Conservation (phyloP, 1,140 invertebrate species). For the Leptopilina boulardi region DNA sequence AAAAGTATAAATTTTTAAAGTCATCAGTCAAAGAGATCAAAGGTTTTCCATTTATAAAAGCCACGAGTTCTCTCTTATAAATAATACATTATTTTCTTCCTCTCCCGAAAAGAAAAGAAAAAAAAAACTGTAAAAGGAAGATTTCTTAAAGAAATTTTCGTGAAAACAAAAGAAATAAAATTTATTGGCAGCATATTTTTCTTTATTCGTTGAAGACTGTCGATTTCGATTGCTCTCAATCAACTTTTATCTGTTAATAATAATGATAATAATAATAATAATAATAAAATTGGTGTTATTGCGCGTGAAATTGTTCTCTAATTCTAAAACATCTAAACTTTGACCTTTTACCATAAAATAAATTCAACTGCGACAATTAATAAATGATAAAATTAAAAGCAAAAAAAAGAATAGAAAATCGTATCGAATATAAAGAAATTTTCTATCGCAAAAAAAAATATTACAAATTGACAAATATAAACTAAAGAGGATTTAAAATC, state of each 20-base stretch:
- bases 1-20: background rate
- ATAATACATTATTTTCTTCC: background rate
- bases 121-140: no score
- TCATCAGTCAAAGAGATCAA: background rate
- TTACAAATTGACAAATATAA: background rate
- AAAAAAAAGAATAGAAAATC: background rate
- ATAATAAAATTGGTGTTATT: background rate
- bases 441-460: no score
- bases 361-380: background rate
- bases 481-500: background rate
- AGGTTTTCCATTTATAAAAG: constrained; percentile 4
- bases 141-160: background rate
- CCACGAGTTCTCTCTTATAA: background rate
- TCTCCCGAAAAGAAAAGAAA: no score
- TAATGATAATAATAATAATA: background rate
- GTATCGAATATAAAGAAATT: no score
- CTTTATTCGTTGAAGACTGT: constrained; percentile 2
- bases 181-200: background rate
- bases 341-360: background rate
- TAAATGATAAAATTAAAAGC: background rate
- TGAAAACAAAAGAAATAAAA: background rate
- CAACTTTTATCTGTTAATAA: background rate
- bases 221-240: background rate
- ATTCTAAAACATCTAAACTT: background rate
- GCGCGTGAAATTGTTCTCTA: background rate